These are phyloP conservation scores for Escarpia spicata DNA, from an alignment of 2,888 invertebrate species.

Conservation along the genomic window DNA sequence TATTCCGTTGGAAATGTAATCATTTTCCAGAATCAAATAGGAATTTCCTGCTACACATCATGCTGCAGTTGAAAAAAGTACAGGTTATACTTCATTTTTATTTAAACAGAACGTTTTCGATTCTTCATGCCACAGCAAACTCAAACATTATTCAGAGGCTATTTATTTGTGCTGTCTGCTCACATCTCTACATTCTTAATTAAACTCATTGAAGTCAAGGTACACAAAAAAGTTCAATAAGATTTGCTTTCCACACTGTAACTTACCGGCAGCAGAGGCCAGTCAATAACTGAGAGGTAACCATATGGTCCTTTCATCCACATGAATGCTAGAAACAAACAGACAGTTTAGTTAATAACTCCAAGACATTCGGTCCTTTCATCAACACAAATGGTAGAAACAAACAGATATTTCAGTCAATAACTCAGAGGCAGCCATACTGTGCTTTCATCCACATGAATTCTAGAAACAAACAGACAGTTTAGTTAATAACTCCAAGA, in stretches of 20 bases:
- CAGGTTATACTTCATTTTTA: neutral
- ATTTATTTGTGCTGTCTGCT: no score
- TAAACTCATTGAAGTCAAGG: neutral
- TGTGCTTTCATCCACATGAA: neutral
- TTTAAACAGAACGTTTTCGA: no score
- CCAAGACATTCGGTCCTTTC: no score
- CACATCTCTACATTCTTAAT: neutral
- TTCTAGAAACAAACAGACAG: neutral
- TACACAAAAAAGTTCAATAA: neutral
- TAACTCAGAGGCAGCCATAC: conserved; percentile 84
- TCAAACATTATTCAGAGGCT: no score
- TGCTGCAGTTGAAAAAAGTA: conserved; percentile 19
- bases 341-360: neutral
- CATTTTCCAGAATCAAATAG: neutral
- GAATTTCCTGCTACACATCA: no score
- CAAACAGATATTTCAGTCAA: conserved; percentile 70
- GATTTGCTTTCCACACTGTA: neutral
- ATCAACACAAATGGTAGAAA: no score
- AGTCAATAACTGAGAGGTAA: conserved; percentile 88
- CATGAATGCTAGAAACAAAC: neutral
- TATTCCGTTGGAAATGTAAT: no score
- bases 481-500: conserved; percentile 80
- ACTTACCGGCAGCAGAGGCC: conserved; percentile 84
- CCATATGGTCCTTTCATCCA: conserved; percentile 67
- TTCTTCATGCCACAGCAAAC: neutral